Evolutionary conservation across 2,797 vertebrate species (phyloP).

Genomic region (Scleropages formosus): DNA sequence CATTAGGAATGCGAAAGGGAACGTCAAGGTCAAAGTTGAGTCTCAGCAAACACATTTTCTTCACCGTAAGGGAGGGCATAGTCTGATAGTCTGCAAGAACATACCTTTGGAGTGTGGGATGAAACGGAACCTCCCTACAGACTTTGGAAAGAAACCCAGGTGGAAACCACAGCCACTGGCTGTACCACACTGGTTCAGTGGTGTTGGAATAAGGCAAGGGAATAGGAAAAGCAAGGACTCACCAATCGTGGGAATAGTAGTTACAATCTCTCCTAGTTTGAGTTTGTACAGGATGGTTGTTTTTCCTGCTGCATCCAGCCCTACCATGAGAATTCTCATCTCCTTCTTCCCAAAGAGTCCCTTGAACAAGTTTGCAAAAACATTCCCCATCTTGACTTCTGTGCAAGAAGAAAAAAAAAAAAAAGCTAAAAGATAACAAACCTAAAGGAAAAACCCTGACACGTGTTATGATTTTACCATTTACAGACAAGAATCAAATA

Average conservation of each 20-base stretch:
- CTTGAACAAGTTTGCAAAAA: constrained; percentile 76
- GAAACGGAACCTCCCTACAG: background rate
- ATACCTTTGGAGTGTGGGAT: no score
- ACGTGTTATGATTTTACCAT: background rate
- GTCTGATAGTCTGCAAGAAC: no score
- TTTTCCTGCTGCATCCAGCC: constrained; percentile 83
- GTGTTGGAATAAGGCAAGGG: background rate
- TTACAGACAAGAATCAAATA: background rate
- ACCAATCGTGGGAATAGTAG: constrained; percentile 83
- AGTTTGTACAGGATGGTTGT: constrained; percentile 85
- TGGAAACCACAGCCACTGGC: background rate
- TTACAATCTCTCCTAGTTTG: constrained; percentile 83
- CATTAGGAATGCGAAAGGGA: no score
- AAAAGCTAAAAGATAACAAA: background rate
- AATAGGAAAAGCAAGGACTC: constrained; percentile 30
- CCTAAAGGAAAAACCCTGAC: no score
- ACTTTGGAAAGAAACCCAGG: background rate
- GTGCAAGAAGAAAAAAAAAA: constrained; percentile 41
- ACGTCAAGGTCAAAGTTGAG: no score
- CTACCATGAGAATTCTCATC: constrained; percentile 89
- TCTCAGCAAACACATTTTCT: no score
- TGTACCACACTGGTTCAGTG: no score
- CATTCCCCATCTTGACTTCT: constrained; percentile 75
- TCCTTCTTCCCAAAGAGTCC: constrained; percentile 84
- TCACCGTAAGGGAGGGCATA: no score